Percentiles rank a stretch among this genome's conserved stretches.
Evolutionary conservation across 2,797 vertebrate genomes (phyloP).

Genomic region (Calcarius lapponicus): DNA sequence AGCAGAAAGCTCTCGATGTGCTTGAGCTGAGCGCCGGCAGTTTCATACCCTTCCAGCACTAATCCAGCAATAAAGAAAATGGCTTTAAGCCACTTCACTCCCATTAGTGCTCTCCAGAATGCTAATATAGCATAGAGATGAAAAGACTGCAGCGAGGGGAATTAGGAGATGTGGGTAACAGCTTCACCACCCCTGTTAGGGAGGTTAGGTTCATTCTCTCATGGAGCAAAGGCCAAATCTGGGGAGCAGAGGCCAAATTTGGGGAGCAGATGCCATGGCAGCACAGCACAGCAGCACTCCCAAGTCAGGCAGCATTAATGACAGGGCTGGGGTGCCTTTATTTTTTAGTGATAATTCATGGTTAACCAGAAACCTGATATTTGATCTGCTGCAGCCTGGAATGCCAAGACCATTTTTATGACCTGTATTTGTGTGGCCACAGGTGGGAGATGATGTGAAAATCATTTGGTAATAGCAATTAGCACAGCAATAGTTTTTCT

Average conservation of each 20-base stretch:
- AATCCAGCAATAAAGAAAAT: slow-evolving; percentile 1
- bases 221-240: background rate
- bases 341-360: background rate
- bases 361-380: background rate
- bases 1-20: background rate
- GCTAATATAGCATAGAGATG: background rate
- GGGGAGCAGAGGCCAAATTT: background rate
- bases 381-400: background rate
- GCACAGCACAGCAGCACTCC: background rate
- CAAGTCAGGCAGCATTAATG: rapidly evolving
- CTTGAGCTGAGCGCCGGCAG: rapidly evolving
- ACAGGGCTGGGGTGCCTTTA: background rate
- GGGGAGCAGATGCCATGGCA: background rate
- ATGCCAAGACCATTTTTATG: rapidly evolving
- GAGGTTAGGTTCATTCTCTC: background rate
- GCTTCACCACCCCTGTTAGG: background rate
- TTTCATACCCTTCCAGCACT: background rate
- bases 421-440: background rate
- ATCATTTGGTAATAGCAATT: background rate
- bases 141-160: background rate
- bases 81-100: slow-evolving; percentile 32
- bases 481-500: background rate
- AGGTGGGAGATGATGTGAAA: background rate
- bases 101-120: background rate
- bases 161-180: background rate